phyloP scores from a whole-genome alignment of 2,888 invertebrate genomes.

The Epistrophe eligans region DNA sequence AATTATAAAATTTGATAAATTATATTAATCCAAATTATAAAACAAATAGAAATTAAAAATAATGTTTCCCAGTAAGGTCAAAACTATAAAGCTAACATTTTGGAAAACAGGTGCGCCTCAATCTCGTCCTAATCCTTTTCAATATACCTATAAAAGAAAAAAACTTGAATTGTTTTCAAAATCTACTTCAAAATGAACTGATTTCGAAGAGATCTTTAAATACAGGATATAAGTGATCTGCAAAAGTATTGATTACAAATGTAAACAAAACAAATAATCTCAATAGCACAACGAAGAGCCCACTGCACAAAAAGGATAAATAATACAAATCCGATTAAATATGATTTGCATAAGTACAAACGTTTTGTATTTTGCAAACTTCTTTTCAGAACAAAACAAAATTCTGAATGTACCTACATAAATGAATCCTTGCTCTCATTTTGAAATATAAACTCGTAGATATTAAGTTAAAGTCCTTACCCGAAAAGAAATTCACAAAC shows the following conservation, averaged over 20 bases:
- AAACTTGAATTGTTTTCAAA: too few relatives aligned
- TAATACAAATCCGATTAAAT: constrained; percentile 66
- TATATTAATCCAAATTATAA: too few relatives aligned
- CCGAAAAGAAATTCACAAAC: constrained; percentile 20
- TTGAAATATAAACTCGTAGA: constrained; percentile 4
- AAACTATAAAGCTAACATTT: neutral
- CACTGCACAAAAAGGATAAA: constrained; percentile 47
- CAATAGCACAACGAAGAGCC: constrained; percentile 21
- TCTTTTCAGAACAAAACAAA: constrained; percentile 35
- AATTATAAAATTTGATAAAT: too few relatives aligned
- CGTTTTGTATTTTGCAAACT: constrained; percentile 41
- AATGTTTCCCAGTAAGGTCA: too few relatives aligned
- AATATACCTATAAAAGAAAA: too few relatives aligned
- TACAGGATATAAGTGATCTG: neutral
- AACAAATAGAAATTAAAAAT: too few relatives aligned
- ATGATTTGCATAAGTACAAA: constrained; percentile 36
- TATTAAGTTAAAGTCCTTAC: constrained; percentile 30
- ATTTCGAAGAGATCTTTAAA: neutral
- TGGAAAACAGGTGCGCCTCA: neutral
- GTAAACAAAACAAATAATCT: constrained; percentile 25
- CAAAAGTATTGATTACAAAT: constrained; percentile 26
- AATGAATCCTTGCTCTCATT: constrained; percentile 34
- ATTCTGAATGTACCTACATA: neutral
- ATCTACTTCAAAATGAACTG: neutral
- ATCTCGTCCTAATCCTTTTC: neutral